phyloP scores from a whole-genome alignment of 2,113 vertebrate genomes.

The Poicephalus gulielmi region DNA sequence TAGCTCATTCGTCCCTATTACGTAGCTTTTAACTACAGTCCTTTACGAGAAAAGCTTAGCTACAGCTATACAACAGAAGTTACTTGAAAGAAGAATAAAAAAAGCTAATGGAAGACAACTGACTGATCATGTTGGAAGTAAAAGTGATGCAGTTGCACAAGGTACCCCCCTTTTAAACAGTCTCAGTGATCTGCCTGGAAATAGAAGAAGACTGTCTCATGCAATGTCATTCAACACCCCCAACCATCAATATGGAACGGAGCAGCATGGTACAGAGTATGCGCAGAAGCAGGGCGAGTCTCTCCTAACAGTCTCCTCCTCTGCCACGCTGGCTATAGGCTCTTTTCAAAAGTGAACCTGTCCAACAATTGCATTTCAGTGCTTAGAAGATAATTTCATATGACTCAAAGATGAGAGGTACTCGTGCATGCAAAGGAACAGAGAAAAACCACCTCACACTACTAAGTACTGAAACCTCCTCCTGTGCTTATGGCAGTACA shows the following conservation, averaged over 20 bases:
- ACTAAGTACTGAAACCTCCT: not conserved
- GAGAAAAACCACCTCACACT: not conserved
- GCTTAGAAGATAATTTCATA: not conserved
- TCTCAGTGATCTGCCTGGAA: not conserved
- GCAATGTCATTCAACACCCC: not conserved
- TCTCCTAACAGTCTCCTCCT: not conserved
- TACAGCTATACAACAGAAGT: not conserved
- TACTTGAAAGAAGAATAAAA: not conserved
- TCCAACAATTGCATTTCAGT: not conserved
- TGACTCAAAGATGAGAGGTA: not conserved
- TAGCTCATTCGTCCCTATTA: not conserved
- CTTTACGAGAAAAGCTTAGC: not conserved
- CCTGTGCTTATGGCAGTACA: not conserved
- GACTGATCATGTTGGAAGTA: not conserved
- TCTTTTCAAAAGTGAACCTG: not conserved
- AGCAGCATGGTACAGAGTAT: not conserved
- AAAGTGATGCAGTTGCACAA: not conserved
- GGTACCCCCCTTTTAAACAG: not conserved
- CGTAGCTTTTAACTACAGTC: not conserved
- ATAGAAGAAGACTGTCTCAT: not conserved
- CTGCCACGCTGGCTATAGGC: not conserved
- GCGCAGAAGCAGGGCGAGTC: not conserved
- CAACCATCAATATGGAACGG: accelerated
- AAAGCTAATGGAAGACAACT: not conserved
- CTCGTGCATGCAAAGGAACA: not conserved